phyloP scores from a whole-genome alignment of 2,113 vertebrate species.

The Leptosomus discolor region DNA sequence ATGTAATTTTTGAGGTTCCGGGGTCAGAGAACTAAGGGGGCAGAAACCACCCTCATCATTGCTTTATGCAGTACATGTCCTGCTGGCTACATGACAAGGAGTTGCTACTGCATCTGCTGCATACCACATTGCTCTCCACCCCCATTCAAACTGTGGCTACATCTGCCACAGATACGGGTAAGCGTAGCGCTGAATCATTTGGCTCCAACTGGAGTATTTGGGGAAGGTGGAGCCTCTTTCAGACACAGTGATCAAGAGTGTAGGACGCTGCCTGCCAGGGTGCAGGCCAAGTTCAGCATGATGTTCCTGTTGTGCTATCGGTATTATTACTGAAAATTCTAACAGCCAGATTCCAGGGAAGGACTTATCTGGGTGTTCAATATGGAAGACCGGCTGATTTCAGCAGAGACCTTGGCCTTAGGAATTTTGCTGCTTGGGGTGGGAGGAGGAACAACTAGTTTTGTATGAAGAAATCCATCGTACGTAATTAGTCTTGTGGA shows the following conservation, averaged over 20 bases:
- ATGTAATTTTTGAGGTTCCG: not conserved
- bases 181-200: not conserved
- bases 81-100: not conserved
- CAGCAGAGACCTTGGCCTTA: not conserved
- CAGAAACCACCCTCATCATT: not conserved
- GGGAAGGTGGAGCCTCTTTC: not conserved
- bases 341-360: not conserved
- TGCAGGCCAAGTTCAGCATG: not conserved
- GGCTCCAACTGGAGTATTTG: not conserved
- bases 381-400: not conserved
- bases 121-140: not conserved
- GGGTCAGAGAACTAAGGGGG: not conserved
- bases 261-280: not conserved
- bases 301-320: not conserved
- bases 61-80: not conserved
- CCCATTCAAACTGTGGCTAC: not conserved
- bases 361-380: fast-evolving
- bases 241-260: not conserved
- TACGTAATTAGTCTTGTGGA: not conserved
- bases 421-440: not conserved
- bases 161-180: not conserved
- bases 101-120: not conserved
- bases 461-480: not conserved
- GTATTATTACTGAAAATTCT: not conserved
- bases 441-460: not conserved